phyloP scores from a whole-genome alignment of 2,797 vertebrate species.

The Salmo trutta region DNA sequence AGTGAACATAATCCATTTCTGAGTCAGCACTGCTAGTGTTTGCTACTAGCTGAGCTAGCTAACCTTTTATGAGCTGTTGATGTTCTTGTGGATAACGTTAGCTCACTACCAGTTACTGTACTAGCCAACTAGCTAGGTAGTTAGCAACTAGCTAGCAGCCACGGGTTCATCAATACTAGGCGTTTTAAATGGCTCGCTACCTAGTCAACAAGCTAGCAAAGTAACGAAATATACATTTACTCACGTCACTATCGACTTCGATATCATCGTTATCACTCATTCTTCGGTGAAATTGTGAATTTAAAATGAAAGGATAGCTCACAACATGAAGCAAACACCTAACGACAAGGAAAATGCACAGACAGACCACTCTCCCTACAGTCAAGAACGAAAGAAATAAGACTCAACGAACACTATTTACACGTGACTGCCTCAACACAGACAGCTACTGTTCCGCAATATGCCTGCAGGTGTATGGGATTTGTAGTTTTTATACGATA shows the following conservation, averaged over 20 bases:
- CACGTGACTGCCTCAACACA: constrained; percentile 74
- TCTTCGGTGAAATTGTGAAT: constrained; percentile 74
- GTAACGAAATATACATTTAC: constrained; percentile 61
- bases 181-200: constrained; percentile 15
- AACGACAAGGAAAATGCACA: constrained; percentile 56
- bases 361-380: constrained; percentile 44
- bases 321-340: constrained; percentile 72
- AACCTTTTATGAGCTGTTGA: not conserved
- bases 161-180: constrained; percentile 9
- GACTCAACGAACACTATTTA: constrained; percentile 51
- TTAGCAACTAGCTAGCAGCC: constrained; percentile 1
- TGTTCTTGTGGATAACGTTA: not conserved
- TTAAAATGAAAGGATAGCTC: constrained; percentile 65
- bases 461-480: constrained; percentile 55
- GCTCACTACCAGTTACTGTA: not conserved
- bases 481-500: constrained; percentile 30
- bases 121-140: too few species aligned
- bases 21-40: not conserved
- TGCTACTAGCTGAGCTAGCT: too few species aligned
- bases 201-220: constrained; percentile 22
- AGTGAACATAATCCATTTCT: not conserved
- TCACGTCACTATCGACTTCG: constrained; percentile 99
- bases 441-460: constrained; percentile 45
- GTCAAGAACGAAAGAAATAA: constrained; percentile 68
- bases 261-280: constrained; percentile 99